phyloP scores from a whole-genome alignment of 2,888 invertebrate species.

The Exocentrus adspersus region DNA sequence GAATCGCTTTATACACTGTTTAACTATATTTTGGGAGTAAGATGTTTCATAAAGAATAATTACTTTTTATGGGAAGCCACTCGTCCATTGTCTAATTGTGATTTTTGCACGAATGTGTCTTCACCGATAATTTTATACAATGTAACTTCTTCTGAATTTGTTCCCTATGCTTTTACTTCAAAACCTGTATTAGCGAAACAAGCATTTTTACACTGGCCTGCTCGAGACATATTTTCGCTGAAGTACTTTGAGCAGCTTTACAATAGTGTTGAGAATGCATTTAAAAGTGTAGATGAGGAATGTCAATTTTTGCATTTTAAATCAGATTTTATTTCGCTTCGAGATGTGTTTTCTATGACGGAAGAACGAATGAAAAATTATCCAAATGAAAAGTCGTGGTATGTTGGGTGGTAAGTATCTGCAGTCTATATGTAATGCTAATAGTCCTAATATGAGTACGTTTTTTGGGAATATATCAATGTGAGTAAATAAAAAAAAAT shows the following conservation, averaged over 20 bases:
- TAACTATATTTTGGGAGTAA: constrained; percentile 66
- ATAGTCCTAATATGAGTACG: no score
- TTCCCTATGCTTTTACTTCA: constrained; percentile 79
- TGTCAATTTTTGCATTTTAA: constrained; percentile 90
- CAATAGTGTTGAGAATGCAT: constrained; percentile 73
- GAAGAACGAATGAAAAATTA: constrained; percentile 71
- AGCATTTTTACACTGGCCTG: constrained; percentile 81
- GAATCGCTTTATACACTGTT: constrained; percentile 11
- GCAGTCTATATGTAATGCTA: no score
- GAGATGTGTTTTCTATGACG: constrained; percentile 83
- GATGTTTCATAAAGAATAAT: constrained; percentile 85
- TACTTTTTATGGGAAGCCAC: constrained; percentile 89
- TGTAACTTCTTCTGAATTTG: constrained; percentile 75
- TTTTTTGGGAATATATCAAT: no score
- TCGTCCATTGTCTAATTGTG: constrained; percentile 83
- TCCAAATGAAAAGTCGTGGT: constrained; percentile 79
- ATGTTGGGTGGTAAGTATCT: constrained; percentile 84
- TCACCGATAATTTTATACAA: constrained; percentile 76
- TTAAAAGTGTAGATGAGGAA: constrained; percentile 79
- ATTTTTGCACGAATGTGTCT: constrained; percentile 77
- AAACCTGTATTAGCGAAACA: constrained; percentile 82
- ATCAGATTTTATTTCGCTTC: constrained; percentile 79
- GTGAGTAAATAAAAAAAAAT: no score
- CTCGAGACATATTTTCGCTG: constrained; percentile 73
- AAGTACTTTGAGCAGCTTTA: constrained; percentile 77